phyloP scores from a whole-genome alignment of 23 tunicate species.

The Styela clava region DNA sequence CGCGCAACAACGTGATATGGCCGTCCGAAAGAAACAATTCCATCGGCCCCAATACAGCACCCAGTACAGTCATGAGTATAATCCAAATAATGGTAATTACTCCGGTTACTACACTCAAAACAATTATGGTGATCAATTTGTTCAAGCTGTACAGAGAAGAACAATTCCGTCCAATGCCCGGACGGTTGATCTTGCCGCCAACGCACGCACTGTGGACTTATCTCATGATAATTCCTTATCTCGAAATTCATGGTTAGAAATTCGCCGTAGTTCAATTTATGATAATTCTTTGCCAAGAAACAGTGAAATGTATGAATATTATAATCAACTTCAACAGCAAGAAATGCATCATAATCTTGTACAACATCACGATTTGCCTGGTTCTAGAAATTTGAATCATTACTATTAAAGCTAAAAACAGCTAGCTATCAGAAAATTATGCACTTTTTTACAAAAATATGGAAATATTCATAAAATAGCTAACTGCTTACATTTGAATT shows the following conservation, averaged over 20 bases:
- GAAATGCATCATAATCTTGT: constrained; percentile 14
- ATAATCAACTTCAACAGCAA: constrained; percentile 52
- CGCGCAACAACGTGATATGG: neutral
- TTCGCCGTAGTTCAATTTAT: constrained; percentile 59
- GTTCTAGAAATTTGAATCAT: constrained; percentile 76
- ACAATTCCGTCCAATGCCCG: constrained; percentile 12
- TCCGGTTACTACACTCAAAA: neutral
- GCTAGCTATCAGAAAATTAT: no score
- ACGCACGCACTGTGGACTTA: constrained; percentile 26
- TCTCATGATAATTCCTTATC: constrained; percentile 19
- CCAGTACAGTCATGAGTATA: neutral
- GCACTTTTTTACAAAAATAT: no score
- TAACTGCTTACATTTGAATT: no score
- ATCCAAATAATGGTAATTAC: neutral
- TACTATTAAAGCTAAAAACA: constrained; percentile 52
- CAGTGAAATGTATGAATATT: constrained; percentile 71
- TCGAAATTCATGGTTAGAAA: constrained; percentile 25
- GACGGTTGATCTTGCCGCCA: constrained; percentile 11
- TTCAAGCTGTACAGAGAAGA: constrained; percentile 15
- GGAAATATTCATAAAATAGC: no score
- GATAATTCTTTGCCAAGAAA: constrained; percentile 83
- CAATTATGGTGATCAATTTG: constrained; percentile 22
- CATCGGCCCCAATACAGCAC: neutral
- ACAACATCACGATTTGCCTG: constrained; percentile 67
- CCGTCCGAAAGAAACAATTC: constrained; percentile 1